These are phyloP conservation scores for Caenorhabditis sp. DNA, from an alignment of 2,888 invertebrate species.

Conservation along the genomic window DNA sequence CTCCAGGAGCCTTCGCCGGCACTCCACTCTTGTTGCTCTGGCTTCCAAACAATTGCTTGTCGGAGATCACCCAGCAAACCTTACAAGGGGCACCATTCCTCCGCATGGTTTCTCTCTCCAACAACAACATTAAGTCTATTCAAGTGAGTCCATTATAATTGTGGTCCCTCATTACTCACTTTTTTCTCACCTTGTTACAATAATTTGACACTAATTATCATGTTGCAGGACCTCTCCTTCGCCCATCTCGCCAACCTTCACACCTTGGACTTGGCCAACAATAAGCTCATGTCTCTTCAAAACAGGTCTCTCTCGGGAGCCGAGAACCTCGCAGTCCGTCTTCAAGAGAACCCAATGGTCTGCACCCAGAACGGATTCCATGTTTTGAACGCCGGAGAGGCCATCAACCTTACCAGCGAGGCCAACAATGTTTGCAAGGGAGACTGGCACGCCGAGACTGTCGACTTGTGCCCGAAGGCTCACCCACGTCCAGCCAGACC, in stretches of 20 bases:
- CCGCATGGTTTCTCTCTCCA: slow-evolving; percentile 82
- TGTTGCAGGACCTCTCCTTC: slow-evolving; percentile 85
- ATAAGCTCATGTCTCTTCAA: slow-evolving; percentile 84
- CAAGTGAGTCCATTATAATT: slow-evolving; percentile 66
- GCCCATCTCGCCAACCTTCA: slow-evolving; percentile 91
- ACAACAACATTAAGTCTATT: slow-evolving; percentile 82
- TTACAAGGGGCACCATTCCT: slow-evolving; percentile 83
- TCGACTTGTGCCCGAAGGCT: slow-evolving; percentile 79
- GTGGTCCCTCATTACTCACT: not conserved
- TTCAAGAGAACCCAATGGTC: slow-evolving; percentile 83
- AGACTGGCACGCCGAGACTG: slow-evolving; percentile 72
- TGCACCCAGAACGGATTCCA: slow-evolving; percentile 83
- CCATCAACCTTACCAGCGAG: slow-evolving; percentile 82
- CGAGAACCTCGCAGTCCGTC: slow-evolving; percentile 80
- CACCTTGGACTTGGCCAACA: slow-evolving; percentile 92
- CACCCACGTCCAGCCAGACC: slow-evolving; percentile 70
- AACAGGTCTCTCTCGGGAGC: slow-evolving; percentile 78
- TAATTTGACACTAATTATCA: too few species aligned
- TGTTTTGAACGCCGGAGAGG: slow-evolving; percentile 82
- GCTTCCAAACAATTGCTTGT: slow-evolving; percentile 83
- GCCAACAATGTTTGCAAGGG: slow-evolving; percentile 81
- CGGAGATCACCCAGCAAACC: slow-evolving; percentile 76
- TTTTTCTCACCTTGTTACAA: too few species aligned
- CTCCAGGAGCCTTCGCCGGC: slow-evolving; percentile 82
- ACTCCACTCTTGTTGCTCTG: slow-evolving; percentile 83